Conservation (phyloP, 2,797 vertebrate genomes). For the Vireo griseus region DNA sequence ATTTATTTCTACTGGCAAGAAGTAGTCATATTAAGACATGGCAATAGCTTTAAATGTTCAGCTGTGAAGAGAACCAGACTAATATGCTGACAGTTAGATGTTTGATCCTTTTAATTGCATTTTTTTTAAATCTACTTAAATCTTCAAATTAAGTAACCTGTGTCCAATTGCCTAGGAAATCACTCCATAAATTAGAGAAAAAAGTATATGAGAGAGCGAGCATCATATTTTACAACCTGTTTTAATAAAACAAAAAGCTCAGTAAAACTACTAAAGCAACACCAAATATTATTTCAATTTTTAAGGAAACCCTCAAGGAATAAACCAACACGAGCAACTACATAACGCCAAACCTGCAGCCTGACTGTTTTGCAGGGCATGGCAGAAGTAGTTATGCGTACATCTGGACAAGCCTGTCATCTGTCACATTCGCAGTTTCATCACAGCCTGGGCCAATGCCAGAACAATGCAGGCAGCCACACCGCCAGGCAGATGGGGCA, state of each 20-base stretch:
- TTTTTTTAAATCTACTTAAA: neutral
- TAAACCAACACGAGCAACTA: neutral
- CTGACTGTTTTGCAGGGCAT: neutral
- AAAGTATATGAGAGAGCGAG: neutral
- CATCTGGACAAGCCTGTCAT: conserved; percentile 36
- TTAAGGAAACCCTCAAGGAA: neutral
- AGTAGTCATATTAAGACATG: neutral
- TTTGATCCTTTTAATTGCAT: conserved; percentile 23
- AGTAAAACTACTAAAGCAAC: neutral
- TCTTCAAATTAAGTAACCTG: conserved; percentile 12
- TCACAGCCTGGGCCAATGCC: conserved; percentile 1
- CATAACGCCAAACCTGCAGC: neutral
- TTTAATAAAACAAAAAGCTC: neutral
- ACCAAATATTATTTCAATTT: neutral
- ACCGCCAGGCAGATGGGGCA: conserved; percentile 6
- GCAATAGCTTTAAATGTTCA: neutral
- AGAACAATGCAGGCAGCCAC: conserved; percentile 1
- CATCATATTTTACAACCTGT: neutral
- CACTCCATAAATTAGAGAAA: conserved; percentile 7
- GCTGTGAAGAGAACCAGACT: conserved; percentile 11
- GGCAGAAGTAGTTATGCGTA: neutral
- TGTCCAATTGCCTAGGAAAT: neutral
- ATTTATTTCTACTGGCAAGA: conserved; percentile 18
- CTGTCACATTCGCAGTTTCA: conserved; percentile 31
- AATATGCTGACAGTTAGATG: neutral